These are phyloP conservation scores for Bergia sp. DNA, from an alignment of 92 coral and sea anemone species.

Conservation along the genomic window DNA sequence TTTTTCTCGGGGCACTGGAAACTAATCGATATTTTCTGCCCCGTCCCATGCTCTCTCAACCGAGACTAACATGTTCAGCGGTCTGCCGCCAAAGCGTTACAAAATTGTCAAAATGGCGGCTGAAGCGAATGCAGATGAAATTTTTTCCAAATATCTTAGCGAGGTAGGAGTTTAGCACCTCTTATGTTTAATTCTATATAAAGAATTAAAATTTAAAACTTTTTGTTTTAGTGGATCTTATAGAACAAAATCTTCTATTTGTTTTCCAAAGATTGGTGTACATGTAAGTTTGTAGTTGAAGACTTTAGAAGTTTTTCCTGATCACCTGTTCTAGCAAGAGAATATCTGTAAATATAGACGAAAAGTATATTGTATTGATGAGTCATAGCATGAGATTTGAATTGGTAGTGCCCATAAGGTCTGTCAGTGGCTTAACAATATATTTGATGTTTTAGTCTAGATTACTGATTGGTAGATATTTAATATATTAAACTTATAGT, in stretches of 20 bases:
- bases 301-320: not conserved
- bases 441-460: no score
- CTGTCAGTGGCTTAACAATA: no score
- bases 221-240: not conserved
- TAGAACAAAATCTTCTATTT: not conserved
- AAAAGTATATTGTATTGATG: not conserved
- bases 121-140: slow-evolving; percentile 47
- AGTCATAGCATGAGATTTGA: not conserved
- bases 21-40: slow-evolving; percentile 19
- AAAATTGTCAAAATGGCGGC: slow-evolving; percentile 88
- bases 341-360: no score
- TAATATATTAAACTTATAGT: no score
- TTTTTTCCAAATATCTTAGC: slow-evolving; percentile 79
- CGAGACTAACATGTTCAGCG: slow-evolving; percentile 18
- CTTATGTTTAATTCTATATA: not conserved
- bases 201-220: not conserved
- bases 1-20: slow-evolving; percentile 34
- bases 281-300: not conserved
- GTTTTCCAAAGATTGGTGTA: not conserved
- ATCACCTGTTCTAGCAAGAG: not conserved
- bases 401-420: not conserved
- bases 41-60: slow-evolving; percentile 56
- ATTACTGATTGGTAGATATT: no score
- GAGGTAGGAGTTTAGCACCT: slow-evolving; percentile 61
- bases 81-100: not conserved